Evolutionary conservation across 1,140 invertebrate genomes (phyloP), one percentile per base, ranked within the genome.

Genomic region (Drosophila persimilis): DNA sequence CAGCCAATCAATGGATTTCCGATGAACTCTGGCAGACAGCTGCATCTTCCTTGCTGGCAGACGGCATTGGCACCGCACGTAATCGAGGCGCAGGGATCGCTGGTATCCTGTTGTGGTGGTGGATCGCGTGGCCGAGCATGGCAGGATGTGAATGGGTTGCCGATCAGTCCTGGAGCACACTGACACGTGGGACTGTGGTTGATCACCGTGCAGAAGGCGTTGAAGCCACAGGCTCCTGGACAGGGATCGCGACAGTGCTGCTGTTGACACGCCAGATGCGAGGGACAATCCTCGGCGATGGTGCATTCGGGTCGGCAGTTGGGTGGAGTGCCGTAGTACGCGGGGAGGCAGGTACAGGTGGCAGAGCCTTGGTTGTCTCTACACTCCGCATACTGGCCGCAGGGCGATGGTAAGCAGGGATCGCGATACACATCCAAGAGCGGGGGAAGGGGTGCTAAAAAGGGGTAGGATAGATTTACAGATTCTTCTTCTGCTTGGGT

Each of bases 231-330:
- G 9, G 94, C 93, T 57, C 95, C 95, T 7, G 94, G 92, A 77
- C 96, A 98, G 44, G 96, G 96, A 92, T 97, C 95, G 59, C 94
- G 93, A 91, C 97, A 97, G 84, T 94, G 94, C 73, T 96, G 94
- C 70, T 95, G 94, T 35, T 95, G 93, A 79, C 96, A 97, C 13
- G 96, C 95, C 71, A 94, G 92, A 61, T 94, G 94, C 72, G 93
- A 93, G 1, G 94, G 90, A 77, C 96, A 97, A 81, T 97, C 96
- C 4, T 94, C 93, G 81, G 94, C 94, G 13, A 93, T 92, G 1
- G 93, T 93, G 90, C 96, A 97, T 89, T 97, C 95, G 1, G 96
- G 95, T 74, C 95, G 92, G 78, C 95, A 97, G 65, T 94, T 95
- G 13, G 95, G 95, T 24, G 96, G 94, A 46, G 94, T 93, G 50